Evolutionary conservation across 2,888 invertebrate genomes (phyloP), one percentile per base, ranked within the genome.

Genomic region (Cerceris ruficornis): DNA sequence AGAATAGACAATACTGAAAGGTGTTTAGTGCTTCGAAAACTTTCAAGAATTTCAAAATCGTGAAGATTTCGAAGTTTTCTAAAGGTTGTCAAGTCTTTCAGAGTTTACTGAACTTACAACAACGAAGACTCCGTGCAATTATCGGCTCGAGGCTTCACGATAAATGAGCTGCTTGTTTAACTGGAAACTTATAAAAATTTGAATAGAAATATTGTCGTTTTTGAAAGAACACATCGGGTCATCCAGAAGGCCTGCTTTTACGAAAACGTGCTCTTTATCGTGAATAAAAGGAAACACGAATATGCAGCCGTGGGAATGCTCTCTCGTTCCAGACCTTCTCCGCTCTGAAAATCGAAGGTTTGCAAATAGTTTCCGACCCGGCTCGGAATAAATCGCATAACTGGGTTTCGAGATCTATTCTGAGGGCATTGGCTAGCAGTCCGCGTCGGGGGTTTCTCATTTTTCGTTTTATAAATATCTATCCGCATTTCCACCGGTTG

Each of bases 381-480:
- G 84, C 87, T 84, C 73, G 83, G 87, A 89, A 89, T 88, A 86
- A 87, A 82, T 88, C 88, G 86, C 83, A 82, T 86, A 88, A 90
- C 86, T 86, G 81, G 87, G 88, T 86, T 88, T 85, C 84, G 81
- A 82, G 86, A 88, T 89, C 89, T 90, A 90, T 90, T 90, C 88
- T 88, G 88, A 88, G 87, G 88, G 84, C 83, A 88, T 87, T 87
- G 85, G 86, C 88, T 79, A 85, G 82, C 46, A 50, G 87, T 84
- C 84, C 85, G 76, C 70, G 80, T 80, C 73, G 77, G 77, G 74
- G 74, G 77, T 77, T 80, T 80, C 84, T 67, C 81, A 77, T 80
- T 82, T 84, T 84, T 72, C 81, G 83, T 86, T 87, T 88, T 88
- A 88, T 88, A 90, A 88, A 89, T 89, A 90, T 86, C 84, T 72